A percentile compares a stretch with the other conserved stretches of the same genome.
Evolutionary conservation across 2,797 vertebrate genomes (phyloP).

Genomic region (Amblyraja radiata): DNA sequence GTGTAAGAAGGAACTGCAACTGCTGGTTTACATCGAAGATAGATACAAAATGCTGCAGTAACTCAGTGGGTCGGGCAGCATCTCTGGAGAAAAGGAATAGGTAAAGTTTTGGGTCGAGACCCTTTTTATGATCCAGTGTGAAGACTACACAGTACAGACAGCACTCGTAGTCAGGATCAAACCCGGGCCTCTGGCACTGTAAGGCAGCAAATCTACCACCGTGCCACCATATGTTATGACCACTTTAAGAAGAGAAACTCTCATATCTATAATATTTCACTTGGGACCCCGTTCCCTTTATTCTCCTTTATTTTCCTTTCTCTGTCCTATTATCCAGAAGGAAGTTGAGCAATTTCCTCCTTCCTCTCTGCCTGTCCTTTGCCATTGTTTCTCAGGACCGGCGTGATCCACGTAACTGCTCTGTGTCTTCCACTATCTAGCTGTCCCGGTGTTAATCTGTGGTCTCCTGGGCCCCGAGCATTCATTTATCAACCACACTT

Average conservation of each 20-base stretch:
- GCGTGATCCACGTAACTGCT: background rate
- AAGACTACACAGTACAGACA: no score
- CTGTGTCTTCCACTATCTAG: background rate
- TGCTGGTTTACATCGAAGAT: no score
- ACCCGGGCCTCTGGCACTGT: no score
- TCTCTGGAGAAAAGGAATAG: no score
- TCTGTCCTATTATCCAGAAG: background rate
- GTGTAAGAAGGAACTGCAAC: no score
- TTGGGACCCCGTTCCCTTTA: background rate
- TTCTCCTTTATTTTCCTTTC: background rate
- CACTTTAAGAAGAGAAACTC: background rate
- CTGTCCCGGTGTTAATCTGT: background rate
- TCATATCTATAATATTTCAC: background rate
- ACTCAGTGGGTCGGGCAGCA: no score
- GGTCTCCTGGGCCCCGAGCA: background rate
- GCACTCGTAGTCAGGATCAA: no score
- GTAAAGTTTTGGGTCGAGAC: no score
- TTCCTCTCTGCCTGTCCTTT: background rate
- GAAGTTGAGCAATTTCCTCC: slow-evolving; percentile 16
- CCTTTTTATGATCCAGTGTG: no score
- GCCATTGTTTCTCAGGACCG: background rate
- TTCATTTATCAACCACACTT: slow-evolving; percentile 23
- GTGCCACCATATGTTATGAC: no score
- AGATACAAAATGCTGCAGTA: no score
- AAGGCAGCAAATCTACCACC: no score